Evolutionary conservation across 37 sponge, comb jelly and placozoan species (phyloP).

Genomic region (Cladorhizidae sp.): DNA sequence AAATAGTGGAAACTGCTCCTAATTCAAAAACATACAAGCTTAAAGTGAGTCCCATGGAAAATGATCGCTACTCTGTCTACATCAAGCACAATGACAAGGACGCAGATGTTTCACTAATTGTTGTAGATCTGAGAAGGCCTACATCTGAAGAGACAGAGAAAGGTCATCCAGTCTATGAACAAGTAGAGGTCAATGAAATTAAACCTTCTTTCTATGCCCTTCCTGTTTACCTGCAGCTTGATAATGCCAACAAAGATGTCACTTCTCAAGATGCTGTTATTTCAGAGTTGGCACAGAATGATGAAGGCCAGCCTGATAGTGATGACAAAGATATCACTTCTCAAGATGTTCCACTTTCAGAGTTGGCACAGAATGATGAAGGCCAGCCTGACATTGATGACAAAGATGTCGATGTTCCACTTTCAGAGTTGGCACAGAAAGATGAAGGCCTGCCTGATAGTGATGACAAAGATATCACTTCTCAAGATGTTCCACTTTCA

Average conservation of each 20-base stretch:
- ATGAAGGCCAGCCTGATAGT: conserved; percentile 19
- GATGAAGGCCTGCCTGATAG: no score
- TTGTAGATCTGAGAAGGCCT: conserved; percentile 7
- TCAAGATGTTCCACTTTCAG: no score
- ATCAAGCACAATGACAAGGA: conserved; percentile 39
- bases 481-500: no score
- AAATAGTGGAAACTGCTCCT: neutral
- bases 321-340: no score
- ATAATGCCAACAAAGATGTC: neutral
- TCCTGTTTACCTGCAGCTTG: neutral
- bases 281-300: conserved; percentile 7
- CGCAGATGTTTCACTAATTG: conserved; percentile 49
- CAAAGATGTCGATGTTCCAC: no score
- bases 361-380: no score
- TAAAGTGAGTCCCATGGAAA: conserved; percentile 16
- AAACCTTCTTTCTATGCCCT: neutral
- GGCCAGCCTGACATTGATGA: no score
- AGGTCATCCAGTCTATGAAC: neutral
- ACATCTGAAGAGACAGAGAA: neutral
- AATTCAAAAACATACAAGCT: conserved; percentile 22
- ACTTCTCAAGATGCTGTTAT: neutral
- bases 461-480: no score
- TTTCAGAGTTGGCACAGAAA: no score
- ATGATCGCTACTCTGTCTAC: conserved; percentile 26
- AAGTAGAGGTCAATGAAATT: neutral